These are phyloP conservation scores for Bathynomus jamesi DNA, from an alignment of 1,140 invertebrate genomes.

Conservation along the genomic window DNA sequence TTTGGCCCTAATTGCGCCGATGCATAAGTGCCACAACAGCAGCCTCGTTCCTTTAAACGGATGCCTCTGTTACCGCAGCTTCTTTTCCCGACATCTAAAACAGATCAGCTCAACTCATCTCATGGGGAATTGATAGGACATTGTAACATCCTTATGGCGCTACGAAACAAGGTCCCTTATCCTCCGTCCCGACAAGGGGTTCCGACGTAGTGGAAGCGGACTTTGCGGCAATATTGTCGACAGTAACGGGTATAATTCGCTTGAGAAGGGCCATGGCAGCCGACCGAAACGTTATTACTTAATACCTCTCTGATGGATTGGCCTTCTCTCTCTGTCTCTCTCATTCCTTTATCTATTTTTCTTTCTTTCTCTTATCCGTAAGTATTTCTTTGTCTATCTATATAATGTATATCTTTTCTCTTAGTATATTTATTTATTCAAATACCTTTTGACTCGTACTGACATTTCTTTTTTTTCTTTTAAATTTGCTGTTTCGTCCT, in stretches of 20 bases:
- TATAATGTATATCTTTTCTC: no score
- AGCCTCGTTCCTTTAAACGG: neutral
- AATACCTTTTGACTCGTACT: no score
- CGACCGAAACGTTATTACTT: slow-evolving; percentile 18
- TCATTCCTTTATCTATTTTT: neutral
- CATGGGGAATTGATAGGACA: neutral
- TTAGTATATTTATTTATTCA: no score
- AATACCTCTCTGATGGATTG: slow-evolving; percentile 19
- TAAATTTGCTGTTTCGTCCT: no score
- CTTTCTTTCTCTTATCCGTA: neutral
- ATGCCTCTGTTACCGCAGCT: neutral
- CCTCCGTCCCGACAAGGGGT: neutral
- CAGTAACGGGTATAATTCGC: slow-evolving; percentile 19
- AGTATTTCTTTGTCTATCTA: neutral
- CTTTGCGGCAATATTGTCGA: slow-evolving; percentile 23
- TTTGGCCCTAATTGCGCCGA: neutral
- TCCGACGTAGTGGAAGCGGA: slow-evolving; percentile 8
- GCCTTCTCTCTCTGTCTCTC: neutral
- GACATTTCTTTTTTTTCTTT: no score
- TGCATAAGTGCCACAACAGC: neutral
- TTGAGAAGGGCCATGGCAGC: slow-evolving; percentile 7
- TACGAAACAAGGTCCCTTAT: neutral
- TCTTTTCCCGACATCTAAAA: slow-evolving; percentile 16
- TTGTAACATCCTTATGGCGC: neutral
- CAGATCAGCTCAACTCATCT: slow-evolving; percentile 16